phyloP scores from a whole-genome alignment of 2,797 vertebrate species.

The Xenopus petersii region DNA sequence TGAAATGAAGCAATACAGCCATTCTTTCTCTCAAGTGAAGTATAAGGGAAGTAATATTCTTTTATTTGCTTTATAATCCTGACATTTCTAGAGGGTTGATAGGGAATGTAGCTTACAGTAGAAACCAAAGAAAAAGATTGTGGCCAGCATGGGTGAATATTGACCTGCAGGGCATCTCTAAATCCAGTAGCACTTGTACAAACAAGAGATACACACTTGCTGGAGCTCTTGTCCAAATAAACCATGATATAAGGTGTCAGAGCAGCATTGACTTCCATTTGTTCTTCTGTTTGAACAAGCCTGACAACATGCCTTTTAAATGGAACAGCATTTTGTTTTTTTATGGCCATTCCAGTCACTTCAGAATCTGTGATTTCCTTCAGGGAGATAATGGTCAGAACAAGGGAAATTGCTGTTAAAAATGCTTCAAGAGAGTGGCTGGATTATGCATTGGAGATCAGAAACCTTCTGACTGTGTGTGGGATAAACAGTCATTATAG shows the following conservation, averaged over 20 bases:
- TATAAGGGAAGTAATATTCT: no score
- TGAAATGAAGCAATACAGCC: neutral
- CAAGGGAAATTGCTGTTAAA: no score
- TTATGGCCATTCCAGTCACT: slow-evolving; percentile 11
- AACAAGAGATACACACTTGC: slow-evolving; percentile 54
- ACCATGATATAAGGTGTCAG: slow-evolving; percentile 32
- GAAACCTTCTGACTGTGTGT: no score
- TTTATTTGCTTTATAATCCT: no score
- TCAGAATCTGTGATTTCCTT: slow-evolving; percentile 5
- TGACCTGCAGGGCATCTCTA: slow-evolving; percentile 54
- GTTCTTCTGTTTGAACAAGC: slow-evolving; percentile 43
- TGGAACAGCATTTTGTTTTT: slow-evolving; percentile 39
- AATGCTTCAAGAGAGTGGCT: no score
- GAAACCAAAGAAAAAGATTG: neutral
- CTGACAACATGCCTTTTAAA: slow-evolving; percentile 31
- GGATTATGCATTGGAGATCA: no score
- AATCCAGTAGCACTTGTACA: slow-evolving; percentile 61
- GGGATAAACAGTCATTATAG: no score
- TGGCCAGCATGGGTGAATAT: slow-evolving; percentile 37
- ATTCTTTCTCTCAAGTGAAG: neutral
- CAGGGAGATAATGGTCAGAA: neutral
- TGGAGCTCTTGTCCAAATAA: slow-evolving; percentile 53
- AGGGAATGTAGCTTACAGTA: neutral
- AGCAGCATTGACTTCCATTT: slow-evolving; percentile 47
- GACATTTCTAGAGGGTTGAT: no score